These are phyloP conservation scores for Ceratina australensis DNA, from an alignment of 1,140 invertebrate genomes.

Conservation along the genomic window DNA sequence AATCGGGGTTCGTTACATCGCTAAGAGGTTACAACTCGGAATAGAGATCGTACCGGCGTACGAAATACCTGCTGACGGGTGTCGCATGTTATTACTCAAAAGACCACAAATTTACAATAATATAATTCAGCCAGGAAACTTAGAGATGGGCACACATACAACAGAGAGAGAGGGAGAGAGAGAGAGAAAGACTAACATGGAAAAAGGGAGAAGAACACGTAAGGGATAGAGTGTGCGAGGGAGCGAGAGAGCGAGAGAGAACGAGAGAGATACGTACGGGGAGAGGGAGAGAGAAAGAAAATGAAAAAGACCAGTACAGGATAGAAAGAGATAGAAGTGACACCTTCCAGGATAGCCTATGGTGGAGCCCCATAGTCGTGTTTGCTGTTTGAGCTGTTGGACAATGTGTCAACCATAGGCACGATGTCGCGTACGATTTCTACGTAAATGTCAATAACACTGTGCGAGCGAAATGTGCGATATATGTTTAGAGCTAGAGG, in stretches of 20 bases:
- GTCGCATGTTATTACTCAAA: conserved; percentile 48
- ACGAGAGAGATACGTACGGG: conserved; percentile 28
- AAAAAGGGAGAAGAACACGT: conserved; percentile 42
- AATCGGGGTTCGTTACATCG: conserved; percentile 34
- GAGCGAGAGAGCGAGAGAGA: conserved; percentile 53
- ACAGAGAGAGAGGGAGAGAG: conserved; percentile 46
- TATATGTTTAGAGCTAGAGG: conserved; percentile 71
- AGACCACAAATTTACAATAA: conserved; percentile 34
- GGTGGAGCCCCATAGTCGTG: conserved; percentile 71
- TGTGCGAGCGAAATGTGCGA: conserved; percentile 61
- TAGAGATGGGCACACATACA: conserved; percentile 53
- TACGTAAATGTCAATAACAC: conserved; percentile 50
- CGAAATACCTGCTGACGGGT: conserved; percentile 28
- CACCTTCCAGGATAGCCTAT: conserved; percentile 71
- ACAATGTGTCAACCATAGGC: conserved; percentile 68
- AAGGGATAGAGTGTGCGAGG: conserved; percentile 13
- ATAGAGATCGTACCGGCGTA: conserved; percentile 45
- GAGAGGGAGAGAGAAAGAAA: conserved; percentile 36
- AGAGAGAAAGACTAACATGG: conserved; percentile 54
- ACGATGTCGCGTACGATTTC: conserved; percentile 56
- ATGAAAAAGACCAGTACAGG: conserved; percentile 35
- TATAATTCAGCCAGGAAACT: conserved; percentile 45
- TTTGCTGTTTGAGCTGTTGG: conserved; percentile 58
- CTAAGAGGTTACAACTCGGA: conserved; percentile 56
- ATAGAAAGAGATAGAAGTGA: conserved; percentile 55